These are phyloP conservation scores for Abrostola triplasia DNA, from an alignment of 2,888 invertebrate genomes.

Conservation along the genomic window DNA sequence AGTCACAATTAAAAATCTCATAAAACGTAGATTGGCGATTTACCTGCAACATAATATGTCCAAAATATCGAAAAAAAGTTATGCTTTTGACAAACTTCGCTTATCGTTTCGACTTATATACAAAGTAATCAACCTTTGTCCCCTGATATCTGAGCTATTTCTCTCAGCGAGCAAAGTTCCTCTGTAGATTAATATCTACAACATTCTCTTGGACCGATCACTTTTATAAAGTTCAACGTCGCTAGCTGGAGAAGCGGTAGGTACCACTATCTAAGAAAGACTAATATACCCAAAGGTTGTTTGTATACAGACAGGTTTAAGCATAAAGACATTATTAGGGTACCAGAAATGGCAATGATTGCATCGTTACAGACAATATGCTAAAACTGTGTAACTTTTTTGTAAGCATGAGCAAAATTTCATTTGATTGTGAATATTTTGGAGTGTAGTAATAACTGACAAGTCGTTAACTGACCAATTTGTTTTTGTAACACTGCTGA, in stretches of 20 bases:
- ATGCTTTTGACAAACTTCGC: neutral
- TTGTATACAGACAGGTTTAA: neutral
- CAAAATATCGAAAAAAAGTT: neutral
- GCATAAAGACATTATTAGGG: neutral
- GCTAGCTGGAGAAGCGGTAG: neutral
- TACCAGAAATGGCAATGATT: no score
- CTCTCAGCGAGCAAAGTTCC: neutral
- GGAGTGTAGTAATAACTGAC: no score
- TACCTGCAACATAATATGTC: no score
- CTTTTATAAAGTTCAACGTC: neutral
- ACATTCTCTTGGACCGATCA: neutral
- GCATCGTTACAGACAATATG: no score
- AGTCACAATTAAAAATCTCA: no score
- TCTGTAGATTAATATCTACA: neutral
- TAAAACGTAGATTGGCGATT: no score
- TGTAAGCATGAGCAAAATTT: no score
- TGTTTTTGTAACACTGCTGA: no score
- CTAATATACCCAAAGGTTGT: neutral
- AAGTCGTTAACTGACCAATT: no score
- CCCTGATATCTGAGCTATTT: neutral
- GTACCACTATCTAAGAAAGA: no score
- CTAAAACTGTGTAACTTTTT: no score
- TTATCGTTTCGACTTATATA: neutral
- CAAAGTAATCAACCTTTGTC: neutral
- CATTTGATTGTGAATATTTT: no score